A percentile compares a stretch with the other conserved stretches of the same genome.
phyloP scores from a whole-genome alignment of 2,888 invertebrate species.

The Hydrotaea cyrtoneurina region DNA sequence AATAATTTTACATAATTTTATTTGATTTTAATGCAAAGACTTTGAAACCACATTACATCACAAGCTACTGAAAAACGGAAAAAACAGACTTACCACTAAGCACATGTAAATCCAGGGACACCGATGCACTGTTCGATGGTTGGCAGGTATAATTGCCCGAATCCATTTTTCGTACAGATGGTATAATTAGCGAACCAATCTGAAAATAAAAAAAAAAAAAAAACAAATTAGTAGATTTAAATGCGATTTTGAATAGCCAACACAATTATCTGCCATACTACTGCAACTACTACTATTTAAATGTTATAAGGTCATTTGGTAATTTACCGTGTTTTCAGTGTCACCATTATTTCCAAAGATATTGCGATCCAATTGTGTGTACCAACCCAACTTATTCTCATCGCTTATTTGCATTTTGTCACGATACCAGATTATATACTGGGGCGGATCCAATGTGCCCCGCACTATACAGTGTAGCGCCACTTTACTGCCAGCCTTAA shows the following conservation, averaged over 20 bases:
- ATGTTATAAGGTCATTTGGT: neutral
- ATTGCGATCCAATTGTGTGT: slow-evolving; percentile 79
- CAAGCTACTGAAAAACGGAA: too few relatives aligned
- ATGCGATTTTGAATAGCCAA: too few relatives aligned
- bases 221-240: neutral
- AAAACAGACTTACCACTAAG: slow-evolving; percentile 87
- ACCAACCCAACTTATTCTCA: slow-evolving; percentile 79
- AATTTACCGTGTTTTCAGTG: slow-evolving; percentile 79
- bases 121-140: slow-evolving; percentile 94
- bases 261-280: neutral
- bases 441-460: slow-evolving; percentile 93
- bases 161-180: slow-evolving; percentile 80
- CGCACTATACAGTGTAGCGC: slow-evolving; percentile 93
- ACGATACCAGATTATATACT: slow-evolving; percentile 97
- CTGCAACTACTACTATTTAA: neutral
- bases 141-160: slow-evolving; percentile 94
- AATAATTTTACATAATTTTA: too few relatives aligned
- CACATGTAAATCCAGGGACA: slow-evolving; percentile 94
- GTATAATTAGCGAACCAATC: slow-evolving; percentile 81
- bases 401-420: slow-evolving; percentile 79
- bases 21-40: too few relatives aligned
- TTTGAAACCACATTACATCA: too few relatives aligned
- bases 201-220: slow-evolving; percentile 63
- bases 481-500: slow-evolving; percentile 94
- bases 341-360: slow-evolving; percentile 78